Percentiles rank a stretch among this genome's conserved stretches.
phyloP scores from a whole-genome alignment of 2,888 invertebrate species.

The Leistus spinibarbis region DNA sequence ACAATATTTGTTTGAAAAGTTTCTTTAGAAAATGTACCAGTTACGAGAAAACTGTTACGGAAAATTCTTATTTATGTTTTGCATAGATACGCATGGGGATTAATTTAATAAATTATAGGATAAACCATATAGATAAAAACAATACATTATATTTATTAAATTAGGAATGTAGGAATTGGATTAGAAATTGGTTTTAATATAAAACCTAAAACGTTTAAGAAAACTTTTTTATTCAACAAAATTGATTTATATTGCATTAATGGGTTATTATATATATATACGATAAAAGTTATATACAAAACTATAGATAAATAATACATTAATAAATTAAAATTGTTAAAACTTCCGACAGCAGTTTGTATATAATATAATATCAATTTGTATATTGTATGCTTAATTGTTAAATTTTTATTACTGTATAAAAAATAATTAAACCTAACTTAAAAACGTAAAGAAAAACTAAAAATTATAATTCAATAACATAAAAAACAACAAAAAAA shows the following conservation, averaged over 20 bases:
- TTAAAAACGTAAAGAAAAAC: too few species aligned
- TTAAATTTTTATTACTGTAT: background rate
- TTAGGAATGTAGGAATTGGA: background rate
- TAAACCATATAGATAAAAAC: background rate
- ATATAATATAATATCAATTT: constrained; percentile 9
- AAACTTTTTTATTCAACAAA: constrained; percentile 27
- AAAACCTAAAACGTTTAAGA: constrained; percentile 1
- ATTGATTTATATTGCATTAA: constrained; percentile 30
- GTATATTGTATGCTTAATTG: constrained; percentile 15
- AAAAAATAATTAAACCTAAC: background rate
- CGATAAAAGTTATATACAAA: constrained; percentile 17
- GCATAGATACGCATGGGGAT: background rate
- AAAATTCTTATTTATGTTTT: too few species aligned
- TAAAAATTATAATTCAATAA: too few species aligned
- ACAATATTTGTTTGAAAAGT: too few species aligned
- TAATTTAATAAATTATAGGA: background rate
- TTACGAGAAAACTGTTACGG: too few species aligned
- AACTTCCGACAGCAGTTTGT: background rate
- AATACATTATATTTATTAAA: background rate
- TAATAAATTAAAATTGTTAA: constrained; percentile 11
- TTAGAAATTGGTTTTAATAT: background rate
- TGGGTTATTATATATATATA: constrained; percentile 12
- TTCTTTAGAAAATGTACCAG: too few species aligned
- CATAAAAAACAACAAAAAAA: too few species aligned
- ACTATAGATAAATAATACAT: constrained; percentile 18